These are phyloP conservation scores for Hydriomena furcata DNA, from an alignment of 2,888 invertebrate species.

Conservation along the genomic window DNA sequence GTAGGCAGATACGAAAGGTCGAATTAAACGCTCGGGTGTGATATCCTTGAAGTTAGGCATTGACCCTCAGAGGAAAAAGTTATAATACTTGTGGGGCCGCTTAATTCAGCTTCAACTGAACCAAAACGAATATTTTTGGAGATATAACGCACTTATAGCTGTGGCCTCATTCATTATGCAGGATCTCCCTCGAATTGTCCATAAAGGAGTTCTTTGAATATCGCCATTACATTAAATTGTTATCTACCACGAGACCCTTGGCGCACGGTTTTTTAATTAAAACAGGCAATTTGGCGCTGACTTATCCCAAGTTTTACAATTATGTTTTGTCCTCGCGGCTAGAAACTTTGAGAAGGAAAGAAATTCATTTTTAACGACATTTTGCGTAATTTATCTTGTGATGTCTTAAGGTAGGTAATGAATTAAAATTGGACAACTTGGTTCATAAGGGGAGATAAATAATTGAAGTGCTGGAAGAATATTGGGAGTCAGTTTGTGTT, in stretches of 20 bases:
- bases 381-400: conserved; percentile 35
- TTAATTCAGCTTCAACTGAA: conserved; percentile 33
- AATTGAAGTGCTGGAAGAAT: conserved; percentile 1
- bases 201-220: conserved; percentile 69
- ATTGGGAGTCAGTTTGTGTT: conserved; percentile 5
- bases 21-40: conserved; percentile 40
- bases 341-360: conserved; percentile 48
- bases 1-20: conserved; percentile 34
- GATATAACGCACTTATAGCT: conserved; percentile 35
- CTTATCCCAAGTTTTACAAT: conserved; percentile 65
- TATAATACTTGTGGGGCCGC: conserved; percentile 35
- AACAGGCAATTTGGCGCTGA: conserved; percentile 69
- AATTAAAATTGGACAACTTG: conserved; percentile 26
- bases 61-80: conserved; percentile 39
- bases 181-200: conserved; percentile 58
- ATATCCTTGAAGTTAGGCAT: conserved; percentile 38
- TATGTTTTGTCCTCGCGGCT: conserved; percentile 57
- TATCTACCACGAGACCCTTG: conserved; percentile 65
- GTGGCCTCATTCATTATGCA: conserved; percentile 63
- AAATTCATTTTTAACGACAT: conserved; percentile 46
- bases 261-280: conserved; percentile 74
- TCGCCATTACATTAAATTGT: conserved; percentile 73
- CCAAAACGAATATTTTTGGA: conserved; percentile 33
- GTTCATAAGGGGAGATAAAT: background rate
- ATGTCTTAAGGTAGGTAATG: conserved; percentile 32